Conservation (phyloP, 2,113 vertebrate species). For the Cyprinodon tularosa region DNA sequence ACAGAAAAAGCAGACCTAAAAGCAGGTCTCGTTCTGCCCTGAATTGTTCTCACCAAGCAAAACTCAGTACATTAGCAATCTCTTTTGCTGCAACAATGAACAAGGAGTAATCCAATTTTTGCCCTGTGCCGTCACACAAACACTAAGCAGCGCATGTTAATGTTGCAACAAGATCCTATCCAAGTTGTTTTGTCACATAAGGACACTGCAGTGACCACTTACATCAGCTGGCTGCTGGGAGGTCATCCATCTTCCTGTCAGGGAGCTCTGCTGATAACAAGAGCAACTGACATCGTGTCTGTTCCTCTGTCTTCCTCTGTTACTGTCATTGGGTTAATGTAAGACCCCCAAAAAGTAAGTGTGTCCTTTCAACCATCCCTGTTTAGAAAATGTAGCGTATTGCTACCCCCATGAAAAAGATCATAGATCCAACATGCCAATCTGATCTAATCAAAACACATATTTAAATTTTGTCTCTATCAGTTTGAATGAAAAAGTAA, state of each 20-base stretch:
- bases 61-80: neutral
- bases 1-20: neutral
- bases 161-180: constrained; percentile 33
- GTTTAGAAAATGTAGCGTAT: neutral
- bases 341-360: neutral
- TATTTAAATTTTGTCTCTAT: neutral
- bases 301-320: neutral
- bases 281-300: constrained; percentile 7
- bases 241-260: constrained; percentile 34
- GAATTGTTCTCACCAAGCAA: neutral
- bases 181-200: constrained; percentile 20
- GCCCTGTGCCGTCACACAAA: neutral
- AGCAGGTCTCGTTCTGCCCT: neutral
- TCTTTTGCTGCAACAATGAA: neutral
- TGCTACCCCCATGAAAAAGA: too few relatives aligned
- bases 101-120: neutral
- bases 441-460: neutral
- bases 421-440: too few relatives aligned
- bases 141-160: neutral
- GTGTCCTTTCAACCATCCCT: neutral
- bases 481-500: neutral
- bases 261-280: constrained; percentile 25
- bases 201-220: neutral
- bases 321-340: neutral
- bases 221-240: constrained; percentile 3